phyloP scores from a whole-genome alignment of 1,140 invertebrate species.

The Conus betulinus region DNA sequence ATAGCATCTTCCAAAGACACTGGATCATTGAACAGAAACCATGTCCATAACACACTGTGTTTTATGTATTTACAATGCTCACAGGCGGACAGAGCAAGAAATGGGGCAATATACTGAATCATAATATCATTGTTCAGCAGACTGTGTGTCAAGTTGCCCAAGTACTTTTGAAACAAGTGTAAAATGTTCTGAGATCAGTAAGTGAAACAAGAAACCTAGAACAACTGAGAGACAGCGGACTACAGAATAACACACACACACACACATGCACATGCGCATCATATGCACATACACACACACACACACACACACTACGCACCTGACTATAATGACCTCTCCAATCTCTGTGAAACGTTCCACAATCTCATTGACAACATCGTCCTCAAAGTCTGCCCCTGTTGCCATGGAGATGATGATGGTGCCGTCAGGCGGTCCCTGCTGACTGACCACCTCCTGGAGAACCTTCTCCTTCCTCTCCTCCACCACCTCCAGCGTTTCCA shows the following conservation, averaged over 20 bases:
- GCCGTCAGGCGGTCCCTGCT: conserved; percentile 96
- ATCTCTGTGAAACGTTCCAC: conserved; percentile 86
- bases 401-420: conserved; percentile 88
- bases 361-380: conserved; percentile 83
- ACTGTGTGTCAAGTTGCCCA: no score
- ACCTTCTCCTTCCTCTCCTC: conserved; percentile 84
- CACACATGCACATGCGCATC: background rate
- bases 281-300: background rate
- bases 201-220: no score
- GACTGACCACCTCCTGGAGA: conserved; percentile 89
- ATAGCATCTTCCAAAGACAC: no score
- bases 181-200: no score
- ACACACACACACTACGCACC: conserved; percentile 50
- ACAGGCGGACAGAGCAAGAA: no score
- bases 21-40: no score
- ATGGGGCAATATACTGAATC: no score
- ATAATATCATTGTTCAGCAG: no score
- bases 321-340: conserved; percentile 89
- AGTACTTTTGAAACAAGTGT: no score
- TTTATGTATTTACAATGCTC: no score
- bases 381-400: conserved; percentile 64
- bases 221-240: background rate
- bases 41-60: no score
- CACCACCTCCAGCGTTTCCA: conserved; percentile 89
- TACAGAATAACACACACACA: background rate